Conservation (phyloP, 2,797 vertebrate genomes). For the Lindbergichthys nudifrons region DNA sequence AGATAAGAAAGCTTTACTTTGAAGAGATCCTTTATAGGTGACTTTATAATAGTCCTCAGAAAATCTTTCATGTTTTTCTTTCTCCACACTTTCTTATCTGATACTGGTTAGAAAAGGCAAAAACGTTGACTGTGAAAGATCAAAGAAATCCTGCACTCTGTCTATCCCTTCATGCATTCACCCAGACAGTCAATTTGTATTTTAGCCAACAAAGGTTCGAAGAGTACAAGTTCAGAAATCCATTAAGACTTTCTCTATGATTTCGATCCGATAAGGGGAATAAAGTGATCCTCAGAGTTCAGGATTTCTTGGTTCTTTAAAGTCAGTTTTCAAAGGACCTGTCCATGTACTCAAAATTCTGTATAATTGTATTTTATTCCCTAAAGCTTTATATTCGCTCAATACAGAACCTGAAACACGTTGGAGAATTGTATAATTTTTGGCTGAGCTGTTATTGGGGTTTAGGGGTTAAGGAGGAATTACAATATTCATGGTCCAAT, state of each 20-base stretch:
- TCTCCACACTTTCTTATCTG: neutral
- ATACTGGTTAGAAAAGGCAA: neutral
- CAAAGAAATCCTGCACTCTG: neutral
- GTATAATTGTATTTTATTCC: constrained; percentile 20
- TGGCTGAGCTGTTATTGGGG: neutral
- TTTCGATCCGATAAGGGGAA: neutral
- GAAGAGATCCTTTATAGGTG: constrained; percentile 5
- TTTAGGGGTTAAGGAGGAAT: neutral
- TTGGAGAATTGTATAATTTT: constrained; percentile 1
- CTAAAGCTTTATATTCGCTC: constrained; percentile 12
- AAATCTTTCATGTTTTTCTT: constrained; percentile 5
- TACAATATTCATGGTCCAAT: constrained; percentile 1
- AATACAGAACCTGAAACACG: constrained; percentile 15
- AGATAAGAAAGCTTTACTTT: constrained; percentile 16
- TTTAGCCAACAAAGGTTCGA: neutral
- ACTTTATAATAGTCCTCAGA: neutral
- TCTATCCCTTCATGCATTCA: neutral
- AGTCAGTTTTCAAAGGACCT: neutral
- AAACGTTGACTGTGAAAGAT: constrained; percentile 9
- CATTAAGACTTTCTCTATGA: neutral
- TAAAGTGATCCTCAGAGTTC: neutral
- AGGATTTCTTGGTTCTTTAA: neutral
- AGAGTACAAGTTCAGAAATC: neutral
- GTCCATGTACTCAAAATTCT: too few relatives aligned
- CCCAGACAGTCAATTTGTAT: neutral